Evolutionary conservation across 2,888 invertebrate species (phyloP).

Genomic region (Plebejus anna): DNA sequence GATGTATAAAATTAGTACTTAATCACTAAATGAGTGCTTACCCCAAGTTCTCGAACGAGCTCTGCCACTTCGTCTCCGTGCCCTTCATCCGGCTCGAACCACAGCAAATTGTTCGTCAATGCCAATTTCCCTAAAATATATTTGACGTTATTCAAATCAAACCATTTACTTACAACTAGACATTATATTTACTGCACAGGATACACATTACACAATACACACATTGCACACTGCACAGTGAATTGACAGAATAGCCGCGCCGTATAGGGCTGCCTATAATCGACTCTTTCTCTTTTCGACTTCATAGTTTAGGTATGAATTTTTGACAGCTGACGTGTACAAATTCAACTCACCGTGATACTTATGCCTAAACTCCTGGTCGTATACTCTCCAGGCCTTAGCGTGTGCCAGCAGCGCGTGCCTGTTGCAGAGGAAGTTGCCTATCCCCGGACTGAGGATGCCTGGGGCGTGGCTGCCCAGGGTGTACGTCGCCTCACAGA

Average conservation of each 20-base stretch:
- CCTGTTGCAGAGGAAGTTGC: conserved; percentile 80
- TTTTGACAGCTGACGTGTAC: too few relatives aligned
- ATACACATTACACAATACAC: too few relatives aligned
- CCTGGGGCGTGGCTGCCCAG: conserved; percentile 56
- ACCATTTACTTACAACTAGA: too few relatives aligned
- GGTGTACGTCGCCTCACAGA: conserved; percentile 60
- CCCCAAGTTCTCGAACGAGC: conserved; percentile 64
- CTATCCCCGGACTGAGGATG: conserved; percentile 55
- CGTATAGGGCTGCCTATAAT: too few relatives aligned
- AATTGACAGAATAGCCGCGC: too few relatives aligned
- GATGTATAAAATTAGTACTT: too few relatives aligned
- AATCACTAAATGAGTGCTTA: conserved; percentile 40
- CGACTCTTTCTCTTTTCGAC: too few relatives aligned
- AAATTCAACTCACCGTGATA: conserved; percentile 37
- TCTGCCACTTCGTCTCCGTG: conserved; percentile 74
- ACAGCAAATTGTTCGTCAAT: conserved; percentile 46
- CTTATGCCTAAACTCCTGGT: conserved; percentile 66
- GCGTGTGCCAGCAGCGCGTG: conserved; percentile 84
- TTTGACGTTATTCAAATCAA: background rate
- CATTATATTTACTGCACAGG: too few relatives aligned
- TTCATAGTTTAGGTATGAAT: too few relatives aligned
- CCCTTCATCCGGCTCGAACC: conserved; percentile 63
- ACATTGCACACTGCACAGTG: too few relatives aligned
- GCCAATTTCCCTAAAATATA: conserved; percentile 54
- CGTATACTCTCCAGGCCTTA: conserved; percentile 78